phyloP scores from a whole-genome alignment of 2,113 vertebrate species.

The Leptodactylus fuscus region DNA sequence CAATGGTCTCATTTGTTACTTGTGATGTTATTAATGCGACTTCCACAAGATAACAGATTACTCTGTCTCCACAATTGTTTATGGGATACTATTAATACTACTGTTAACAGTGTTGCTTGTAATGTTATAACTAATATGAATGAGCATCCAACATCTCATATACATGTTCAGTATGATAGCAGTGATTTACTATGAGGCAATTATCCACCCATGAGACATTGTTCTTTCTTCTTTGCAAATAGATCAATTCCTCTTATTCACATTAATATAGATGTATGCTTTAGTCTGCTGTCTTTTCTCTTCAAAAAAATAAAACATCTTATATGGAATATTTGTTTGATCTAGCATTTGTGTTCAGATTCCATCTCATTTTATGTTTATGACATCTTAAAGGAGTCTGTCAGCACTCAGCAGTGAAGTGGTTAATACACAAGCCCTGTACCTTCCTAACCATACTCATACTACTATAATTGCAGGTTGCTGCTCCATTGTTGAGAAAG shows the following conservation, averaged over 20 bases:
- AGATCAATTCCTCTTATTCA: constrained; percentile 20
- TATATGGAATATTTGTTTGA: not conserved
- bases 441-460: too few species aligned
- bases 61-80: constrained; percentile 8
- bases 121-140: constrained; percentile 37
- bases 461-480: too few species aligned
- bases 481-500: too few species aligned
- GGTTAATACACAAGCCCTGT: too few species aligned
- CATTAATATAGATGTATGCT: constrained; percentile 2
- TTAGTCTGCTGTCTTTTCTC: not conserved
- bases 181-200: constrained; percentile 36
- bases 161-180: constrained; percentile 14
- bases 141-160: constrained; percentile 4
- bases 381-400: too few species aligned
- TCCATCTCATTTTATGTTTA: too few species aligned
- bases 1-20: constrained; percentile 27
- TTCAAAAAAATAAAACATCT: not conserved
- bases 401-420: too few species aligned
- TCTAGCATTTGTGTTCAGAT: too few species aligned
- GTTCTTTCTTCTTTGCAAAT: constrained; percentile 4
- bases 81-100: constrained; percentile 24
- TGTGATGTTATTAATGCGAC: constrained; percentile 29
- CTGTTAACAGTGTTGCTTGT: constrained; percentile 17
- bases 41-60: constrained; percentile 12
- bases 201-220: constrained; percentile 36